A percentile compares a stretch with the other conserved stretches of the same genome.
Evolutionary conservation across 2,888 invertebrate species (phyloP).

Genomic region (Dicranocentrus wangi): DNA sequence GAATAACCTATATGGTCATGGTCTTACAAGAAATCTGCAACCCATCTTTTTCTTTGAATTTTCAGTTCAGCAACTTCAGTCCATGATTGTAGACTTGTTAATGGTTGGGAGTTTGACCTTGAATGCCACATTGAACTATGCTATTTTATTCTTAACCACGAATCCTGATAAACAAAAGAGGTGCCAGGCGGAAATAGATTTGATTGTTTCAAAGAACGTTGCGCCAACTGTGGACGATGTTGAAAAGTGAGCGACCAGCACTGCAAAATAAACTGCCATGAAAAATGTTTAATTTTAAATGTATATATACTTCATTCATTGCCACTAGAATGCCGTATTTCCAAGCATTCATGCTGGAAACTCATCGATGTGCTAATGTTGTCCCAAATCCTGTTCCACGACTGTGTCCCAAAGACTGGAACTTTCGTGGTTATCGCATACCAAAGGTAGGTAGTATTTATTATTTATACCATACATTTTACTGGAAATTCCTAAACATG

Average conservation of each 20-base stretch:
- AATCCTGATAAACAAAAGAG: constrained; percentile 44
- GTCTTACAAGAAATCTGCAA: no score
- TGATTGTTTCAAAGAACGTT: constrained; percentile 35
- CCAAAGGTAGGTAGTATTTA: constrained; percentile 51
- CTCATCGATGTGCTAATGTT: constrained; percentile 55
- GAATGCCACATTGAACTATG: constrained; percentile 59
- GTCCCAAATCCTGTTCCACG: constrained; percentile 65
- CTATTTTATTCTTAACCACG: constrained; percentile 27
- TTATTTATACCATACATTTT: no score
- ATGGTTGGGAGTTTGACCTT: constrained; percentile 46
- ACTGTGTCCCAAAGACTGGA: constrained; percentile 45
- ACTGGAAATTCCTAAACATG: no score
- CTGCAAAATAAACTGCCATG: no score
- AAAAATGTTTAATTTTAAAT: no score
- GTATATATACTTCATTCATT: no score
- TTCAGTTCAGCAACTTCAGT: constrained; percentile 52
- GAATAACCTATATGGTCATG: no score
- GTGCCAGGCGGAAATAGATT: constrained; percentile 44
- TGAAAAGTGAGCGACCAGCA: no score
- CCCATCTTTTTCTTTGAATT: no score
- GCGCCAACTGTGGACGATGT: constrained; percentile 49
- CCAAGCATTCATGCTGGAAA: constrained; percentile 63
- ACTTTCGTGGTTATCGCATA: constrained; percentile 56
- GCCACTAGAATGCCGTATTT: constrained; percentile 67
- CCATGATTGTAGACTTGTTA: constrained; percentile 55